These are phyloP conservation scores for Perdix hodgsoniae DNA, from an alignment of 2,797 vertebrate species.

Conservation along the genomic window DNA sequence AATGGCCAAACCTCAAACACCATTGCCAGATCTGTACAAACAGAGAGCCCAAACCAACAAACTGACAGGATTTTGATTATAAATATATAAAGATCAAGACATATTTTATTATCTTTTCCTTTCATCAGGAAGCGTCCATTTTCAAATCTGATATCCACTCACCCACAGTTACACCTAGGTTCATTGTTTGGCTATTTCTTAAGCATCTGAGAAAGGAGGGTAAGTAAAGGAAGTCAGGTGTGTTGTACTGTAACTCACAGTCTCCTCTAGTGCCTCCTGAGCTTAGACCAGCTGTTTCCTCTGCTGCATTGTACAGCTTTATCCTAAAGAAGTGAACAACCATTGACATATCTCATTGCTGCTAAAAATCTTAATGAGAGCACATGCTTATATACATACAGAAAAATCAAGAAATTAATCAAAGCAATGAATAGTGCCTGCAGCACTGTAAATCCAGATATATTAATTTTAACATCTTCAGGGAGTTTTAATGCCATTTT, in stretches of 20 bases:
- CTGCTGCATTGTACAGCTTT: background rate
- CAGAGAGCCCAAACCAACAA: background rate
- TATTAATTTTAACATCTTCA: conserved; percentile 56
- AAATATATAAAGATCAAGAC: background rate
- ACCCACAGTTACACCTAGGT: background rate
- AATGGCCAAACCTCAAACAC: background rate
- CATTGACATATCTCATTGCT: background rate
- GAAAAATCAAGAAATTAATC: conserved; percentile 51
- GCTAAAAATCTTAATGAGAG: conserved; percentile 12
- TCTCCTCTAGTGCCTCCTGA: background rate
- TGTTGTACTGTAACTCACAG: background rate
- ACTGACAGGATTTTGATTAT: background rate
- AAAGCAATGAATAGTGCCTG: conserved; percentile 44
- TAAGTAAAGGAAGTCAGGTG: background rate
- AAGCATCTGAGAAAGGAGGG: background rate
- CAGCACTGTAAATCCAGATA: conserved; percentile 52
- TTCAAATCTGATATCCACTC: background rate
- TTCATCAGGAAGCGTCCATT: background rate
- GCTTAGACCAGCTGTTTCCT: background rate
- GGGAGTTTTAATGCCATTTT: conserved; percentile 41
- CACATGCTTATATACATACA: background rate
- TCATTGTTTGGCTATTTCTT: background rate
- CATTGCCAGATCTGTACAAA: background rate
- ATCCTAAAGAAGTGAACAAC: fast-evolving
- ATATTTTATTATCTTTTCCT: background rate